Evolutionary conservation across 1,140 invertebrate genomes (phyloP).

Genomic region (Anastrepha ludens): DNA sequence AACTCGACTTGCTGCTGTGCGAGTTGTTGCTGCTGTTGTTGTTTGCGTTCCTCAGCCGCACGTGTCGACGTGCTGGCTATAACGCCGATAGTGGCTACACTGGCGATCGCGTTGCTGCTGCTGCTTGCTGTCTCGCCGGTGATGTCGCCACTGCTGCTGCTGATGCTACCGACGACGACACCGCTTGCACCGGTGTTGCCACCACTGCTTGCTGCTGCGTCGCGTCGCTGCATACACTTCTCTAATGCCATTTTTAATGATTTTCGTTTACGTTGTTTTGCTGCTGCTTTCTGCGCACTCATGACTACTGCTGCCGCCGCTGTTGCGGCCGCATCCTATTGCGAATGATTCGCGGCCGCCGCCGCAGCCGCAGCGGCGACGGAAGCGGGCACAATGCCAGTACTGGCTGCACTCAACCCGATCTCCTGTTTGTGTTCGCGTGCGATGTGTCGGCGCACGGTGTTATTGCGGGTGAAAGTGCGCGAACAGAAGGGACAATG

Average conservation of each 20-base stretch:
- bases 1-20: slow-evolving; percentile 44
- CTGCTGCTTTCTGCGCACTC: slow-evolving; percentile 71
- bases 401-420: slow-evolving; percentile 78
- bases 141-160: slow-evolving; percentile 50
- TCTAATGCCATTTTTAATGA: slow-evolving; percentile 73
- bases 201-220: slow-evolving; percentile 60
- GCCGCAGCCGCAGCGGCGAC: slow-evolving; percentile 74
- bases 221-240: slow-evolving; percentile 72
- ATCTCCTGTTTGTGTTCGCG: slow-evolving; percentile 88
- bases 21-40: slow-evolving; percentile 36
- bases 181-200: slow-evolving; percentile 52
- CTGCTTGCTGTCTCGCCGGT: slow-evolving; percentile 23
- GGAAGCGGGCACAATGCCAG: slow-evolving; percentile 70
- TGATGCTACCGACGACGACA: slow-evolving; percentile 56
- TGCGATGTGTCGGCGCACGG: slow-evolving; percentile 89
- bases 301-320: slow-evolving; percentile 74
- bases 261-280: slow-evolving; percentile 73
- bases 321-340: slow-evolving; percentile 76
- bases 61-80: slow-evolving; percentile 47
- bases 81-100: not conserved
- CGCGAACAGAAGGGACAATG: slow-evolving; percentile 90
- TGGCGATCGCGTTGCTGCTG: slow-evolving; percentile 55
- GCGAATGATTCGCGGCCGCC: slow-evolving; percentile 76
- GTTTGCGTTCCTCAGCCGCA: slow-evolving; percentile 30
- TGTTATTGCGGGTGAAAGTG: slow-evolving; percentile 95